Percentiles rank a stretch among this genome's conserved stretches.
phyloP scores from a whole-genome alignment of 1,140 invertebrate genomes.

The Heliconius hermathena region DNA sequence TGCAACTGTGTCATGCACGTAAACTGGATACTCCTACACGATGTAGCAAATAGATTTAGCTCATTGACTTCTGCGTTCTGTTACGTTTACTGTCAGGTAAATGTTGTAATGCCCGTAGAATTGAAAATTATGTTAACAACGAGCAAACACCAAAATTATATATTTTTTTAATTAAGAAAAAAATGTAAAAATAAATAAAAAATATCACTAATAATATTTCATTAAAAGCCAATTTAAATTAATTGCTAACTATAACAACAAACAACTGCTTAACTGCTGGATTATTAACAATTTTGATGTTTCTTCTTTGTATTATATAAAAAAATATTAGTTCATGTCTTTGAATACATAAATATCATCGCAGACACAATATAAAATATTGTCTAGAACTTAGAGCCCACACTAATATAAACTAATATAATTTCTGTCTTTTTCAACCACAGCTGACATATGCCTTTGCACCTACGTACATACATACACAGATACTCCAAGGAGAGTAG shows the following conservation, averaged over 20 bases:
- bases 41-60: constrained; percentile 5
- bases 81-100: not conserved
- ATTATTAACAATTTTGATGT: too few species aligned
- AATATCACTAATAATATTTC: too few species aligned
- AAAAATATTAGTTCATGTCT: too few species aligned
- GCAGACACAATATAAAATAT: not conserved
- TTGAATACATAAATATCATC: not conserved
- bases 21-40: constrained; percentile 12
- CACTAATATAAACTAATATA: too few species aligned
- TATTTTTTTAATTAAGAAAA: too few species aligned
- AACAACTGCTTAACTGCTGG: too few species aligned
- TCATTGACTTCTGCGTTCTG: constrained; percentile 8
- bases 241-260: too few species aligned
- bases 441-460: constrained; percentile 28
- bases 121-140: too few species aligned
- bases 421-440: constrained; percentile 25
- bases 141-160: too few species aligned
- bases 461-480: not conserved
- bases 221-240: too few species aligned
- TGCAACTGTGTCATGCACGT: constrained; percentile 5
- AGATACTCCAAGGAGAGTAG: constrained; percentile 44
- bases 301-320: too few species aligned
- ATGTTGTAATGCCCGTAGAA: not conserved
- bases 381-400: constrained; percentile 7
- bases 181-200: too few species aligned